Percentiles rank a stretch among this genome's conserved stretches.
These are phyloP conservation scores for Pristis pectinata DNA, from an alignment of 2,797 vertebrate genomes.

Conservation along the genomic window DNA sequence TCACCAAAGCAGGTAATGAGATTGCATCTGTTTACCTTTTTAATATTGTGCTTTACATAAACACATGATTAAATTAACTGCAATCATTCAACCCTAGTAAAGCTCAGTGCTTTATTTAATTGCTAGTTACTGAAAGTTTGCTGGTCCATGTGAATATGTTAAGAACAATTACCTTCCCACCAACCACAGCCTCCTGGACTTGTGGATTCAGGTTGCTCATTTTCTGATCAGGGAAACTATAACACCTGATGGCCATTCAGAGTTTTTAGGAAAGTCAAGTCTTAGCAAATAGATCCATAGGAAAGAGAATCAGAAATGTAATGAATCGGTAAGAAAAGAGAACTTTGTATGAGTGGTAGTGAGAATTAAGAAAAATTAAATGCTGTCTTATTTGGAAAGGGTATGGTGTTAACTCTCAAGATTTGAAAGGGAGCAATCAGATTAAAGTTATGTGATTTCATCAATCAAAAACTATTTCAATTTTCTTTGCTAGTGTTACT, in stretches of 20 bases:
- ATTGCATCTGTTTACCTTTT: background rate
- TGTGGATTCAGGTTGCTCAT: background rate
- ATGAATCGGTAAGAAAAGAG: too few species aligned
- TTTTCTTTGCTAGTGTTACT: background rate
- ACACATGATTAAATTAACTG: background rate
- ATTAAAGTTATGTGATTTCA: background rate
- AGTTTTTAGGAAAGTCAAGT: background rate
- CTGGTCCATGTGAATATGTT: background rate
- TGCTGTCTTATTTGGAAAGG: too few species aligned
- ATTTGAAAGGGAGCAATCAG: background rate
- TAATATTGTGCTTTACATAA: background rate
- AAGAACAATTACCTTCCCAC: background rate
- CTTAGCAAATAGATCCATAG: background rate
- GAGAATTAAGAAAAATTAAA: background rate
- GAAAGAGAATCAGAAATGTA: background rate
- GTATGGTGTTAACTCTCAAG: too few species aligned
- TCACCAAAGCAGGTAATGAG: background rate
- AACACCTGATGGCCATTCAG: background rate
- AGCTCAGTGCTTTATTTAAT: background rate
- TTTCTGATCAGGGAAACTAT: background rate
- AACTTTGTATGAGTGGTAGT: background rate
- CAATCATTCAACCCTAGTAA: background rate
- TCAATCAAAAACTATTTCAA: conserved; percentile 2
- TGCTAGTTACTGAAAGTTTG: background rate
- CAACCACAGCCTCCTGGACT: background rate